Base-by-base conservation (phyloP, 2,888 invertebrate genomes). In the Drosophila picticornis region DNA sequence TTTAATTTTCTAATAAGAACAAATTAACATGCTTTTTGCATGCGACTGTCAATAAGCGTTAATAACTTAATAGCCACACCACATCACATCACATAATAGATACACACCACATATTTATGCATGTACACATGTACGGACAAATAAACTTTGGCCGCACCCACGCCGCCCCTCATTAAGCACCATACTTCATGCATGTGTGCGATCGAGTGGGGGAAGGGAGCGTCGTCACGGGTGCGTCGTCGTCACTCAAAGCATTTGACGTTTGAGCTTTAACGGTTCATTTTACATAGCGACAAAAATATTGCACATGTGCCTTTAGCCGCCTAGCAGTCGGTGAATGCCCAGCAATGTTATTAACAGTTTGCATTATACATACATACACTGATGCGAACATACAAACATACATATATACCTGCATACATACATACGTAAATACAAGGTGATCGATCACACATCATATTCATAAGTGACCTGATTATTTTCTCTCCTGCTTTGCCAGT, bases 181-280 rank as follows among this genome's bases (percentile, higher is more conserved):
- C 46, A 46, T 46, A 4, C 25, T 25, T 22, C 59, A 69, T 56
- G 69, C 69, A 59, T 74, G 58, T 40, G n/a, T 11, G n/a, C 31
- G 22, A 22, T 25, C 25, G 11, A 40, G 40, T 38, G 40, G 53
- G 43, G 63, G 16, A n/a, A 50, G 60, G 69, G 58, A 50, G 53
- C 60, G 51, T 59, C 81, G 78, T 80, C 78, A 81, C 81, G 74
- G 74, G 73, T 74, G 73, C 65, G 70, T 74, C 70, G 77, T 72
- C 62, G 77, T 66, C 65, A 64, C 59, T 66, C 57, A 61, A 66
- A 69, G 62, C 73, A 77, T 81, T 79, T 79, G 77, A 81, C 69
- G 80, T 70, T 74, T 74, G 67, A 67, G 88, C 83, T 83, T 83
- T 83, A 85, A 85, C 88, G 83, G 85, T 74, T 88, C 62, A 62